Evolutionary conservation across 2,888 invertebrate species (phyloP).

Genomic region (Rhabditoides inermis): DNA sequence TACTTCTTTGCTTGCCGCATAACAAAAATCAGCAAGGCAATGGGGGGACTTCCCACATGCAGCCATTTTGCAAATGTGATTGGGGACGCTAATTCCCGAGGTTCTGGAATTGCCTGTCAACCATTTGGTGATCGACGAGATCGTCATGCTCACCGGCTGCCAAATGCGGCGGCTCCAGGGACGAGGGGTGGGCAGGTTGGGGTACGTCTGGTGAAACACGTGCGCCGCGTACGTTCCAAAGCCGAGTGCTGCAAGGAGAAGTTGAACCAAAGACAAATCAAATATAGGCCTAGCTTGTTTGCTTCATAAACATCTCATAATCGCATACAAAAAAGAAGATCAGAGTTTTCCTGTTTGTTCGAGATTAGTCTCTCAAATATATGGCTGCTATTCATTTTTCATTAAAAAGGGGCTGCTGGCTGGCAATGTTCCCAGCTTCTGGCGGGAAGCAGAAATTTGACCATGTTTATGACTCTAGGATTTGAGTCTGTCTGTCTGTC

Average conservation of each 20-base stretch:
- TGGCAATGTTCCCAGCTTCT: too few relatives aligned
- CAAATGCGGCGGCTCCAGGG: constrained; percentile 40
- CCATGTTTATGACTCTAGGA: neutral
- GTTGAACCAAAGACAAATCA: neutral
- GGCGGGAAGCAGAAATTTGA: too few relatives aligned
- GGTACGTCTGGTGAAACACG: constrained; percentile 35
- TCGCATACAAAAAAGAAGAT: neutral
- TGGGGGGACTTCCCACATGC: too few relatives aligned
- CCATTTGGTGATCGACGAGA: too few relatives aligned
- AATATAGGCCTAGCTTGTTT: neutral
- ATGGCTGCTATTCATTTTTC: too few relatives aligned
- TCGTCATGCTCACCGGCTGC: constrained; percentile 36
- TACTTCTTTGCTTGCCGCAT: too few relatives aligned
- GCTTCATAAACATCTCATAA: neutral
- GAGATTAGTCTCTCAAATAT: neutral
- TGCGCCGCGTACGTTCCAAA: constrained; percentile 35
- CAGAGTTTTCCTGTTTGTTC: neutral
- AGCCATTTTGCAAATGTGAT: too few relatives aligned
- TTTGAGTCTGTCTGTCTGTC: neutral
- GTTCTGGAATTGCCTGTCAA: too few relatives aligned
- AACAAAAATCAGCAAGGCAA: too few relatives aligned
- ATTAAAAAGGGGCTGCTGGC: too few relatives aligned
- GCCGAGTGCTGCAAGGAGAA: constrained; percentile 27
- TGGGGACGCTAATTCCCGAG: too few relatives aligned
- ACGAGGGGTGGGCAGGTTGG: constrained; percentile 44